phyloP scores from a whole-genome alignment of 2,113 vertebrate species.

The Macaca nemestrina region DNA sequence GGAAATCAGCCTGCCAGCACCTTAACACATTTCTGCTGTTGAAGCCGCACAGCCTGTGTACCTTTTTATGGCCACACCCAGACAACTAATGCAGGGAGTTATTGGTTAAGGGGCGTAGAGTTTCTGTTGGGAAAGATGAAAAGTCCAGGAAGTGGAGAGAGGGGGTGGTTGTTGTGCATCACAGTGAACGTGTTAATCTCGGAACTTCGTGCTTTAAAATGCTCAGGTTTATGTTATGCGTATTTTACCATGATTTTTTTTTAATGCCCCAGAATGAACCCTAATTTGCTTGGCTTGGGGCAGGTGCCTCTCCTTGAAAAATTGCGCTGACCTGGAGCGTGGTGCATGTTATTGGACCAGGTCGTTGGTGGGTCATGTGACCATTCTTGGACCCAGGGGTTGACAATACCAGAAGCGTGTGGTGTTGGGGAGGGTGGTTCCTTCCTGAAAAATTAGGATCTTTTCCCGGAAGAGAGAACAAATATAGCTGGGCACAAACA shows the following conservation, averaged over 20 bases:
- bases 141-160: neutral
- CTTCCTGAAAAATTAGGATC: neutral
- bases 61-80: neutral
- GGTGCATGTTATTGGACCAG: neutral
- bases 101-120: fast-evolving
- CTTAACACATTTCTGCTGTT: neutral
- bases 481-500: neutral
- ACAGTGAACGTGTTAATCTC: neutral
- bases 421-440: neutral
- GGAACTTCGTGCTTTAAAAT: neutral
- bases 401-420: neutral
- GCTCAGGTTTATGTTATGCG: neutral
- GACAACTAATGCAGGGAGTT: neutral
- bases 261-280: neutral
- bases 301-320: neutral
- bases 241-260: neutral
- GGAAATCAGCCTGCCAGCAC: neutral
- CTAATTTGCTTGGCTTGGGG: neutral
- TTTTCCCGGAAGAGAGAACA: neutral
- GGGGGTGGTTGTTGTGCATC: neutral
- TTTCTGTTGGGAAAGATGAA: neutral
- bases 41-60: neutral
- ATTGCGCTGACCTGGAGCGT: neutral
- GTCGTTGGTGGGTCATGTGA: neutral
- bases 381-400: neutral